These are phyloP conservation scores for Protonibea diacanthus DNA, from an alignment of 2,797 vertebrate genomes.

Conservation along the genomic window DNA sequence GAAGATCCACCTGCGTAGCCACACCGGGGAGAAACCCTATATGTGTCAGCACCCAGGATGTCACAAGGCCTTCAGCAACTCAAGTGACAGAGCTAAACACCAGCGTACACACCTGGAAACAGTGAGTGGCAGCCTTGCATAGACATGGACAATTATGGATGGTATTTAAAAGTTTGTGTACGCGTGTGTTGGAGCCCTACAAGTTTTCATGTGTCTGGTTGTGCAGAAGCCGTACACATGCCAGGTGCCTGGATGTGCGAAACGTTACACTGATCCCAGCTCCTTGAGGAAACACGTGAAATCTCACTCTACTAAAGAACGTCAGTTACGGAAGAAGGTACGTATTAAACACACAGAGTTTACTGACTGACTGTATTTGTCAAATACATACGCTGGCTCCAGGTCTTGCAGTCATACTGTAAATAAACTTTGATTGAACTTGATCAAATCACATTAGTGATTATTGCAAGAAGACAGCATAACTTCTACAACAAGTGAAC, in stretches of 20 bases:
- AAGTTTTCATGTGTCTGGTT: constrained; percentile 38
- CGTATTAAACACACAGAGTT: constrained; percentile 51
- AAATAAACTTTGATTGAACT: neutral
- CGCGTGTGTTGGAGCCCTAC: constrained; percentile 2
- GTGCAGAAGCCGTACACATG: constrained; percentile 97
- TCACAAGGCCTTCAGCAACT: constrained; percentile 99
- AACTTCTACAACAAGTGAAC: neutral
- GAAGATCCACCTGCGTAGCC: constrained; percentile 97
- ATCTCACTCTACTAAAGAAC: constrained; percentile 94
- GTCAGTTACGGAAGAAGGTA: constrained; percentile 96
- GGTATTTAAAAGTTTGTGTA: constrained; percentile 3
- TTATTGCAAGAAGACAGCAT: neutral
- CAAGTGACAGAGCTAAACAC: constrained; percentile 98
- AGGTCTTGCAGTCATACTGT: neutral
- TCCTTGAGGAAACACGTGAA: constrained; percentile 98
- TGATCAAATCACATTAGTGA: constrained; percentile 5
- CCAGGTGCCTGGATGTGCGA: constrained; percentile 95
- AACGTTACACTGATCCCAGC: constrained; percentile 98
- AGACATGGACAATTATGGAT: neutral
- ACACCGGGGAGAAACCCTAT: constrained; percentile 97
- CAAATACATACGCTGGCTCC: neutral
- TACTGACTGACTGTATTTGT: neutral
- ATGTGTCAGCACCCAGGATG: constrained; percentile 94
- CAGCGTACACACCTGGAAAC: constrained; percentile 98
- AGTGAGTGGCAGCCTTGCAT: constrained; percentile 84